Conservation (phyloP, 2,888 invertebrate genomes). For the Epinotia nisella region DNA sequence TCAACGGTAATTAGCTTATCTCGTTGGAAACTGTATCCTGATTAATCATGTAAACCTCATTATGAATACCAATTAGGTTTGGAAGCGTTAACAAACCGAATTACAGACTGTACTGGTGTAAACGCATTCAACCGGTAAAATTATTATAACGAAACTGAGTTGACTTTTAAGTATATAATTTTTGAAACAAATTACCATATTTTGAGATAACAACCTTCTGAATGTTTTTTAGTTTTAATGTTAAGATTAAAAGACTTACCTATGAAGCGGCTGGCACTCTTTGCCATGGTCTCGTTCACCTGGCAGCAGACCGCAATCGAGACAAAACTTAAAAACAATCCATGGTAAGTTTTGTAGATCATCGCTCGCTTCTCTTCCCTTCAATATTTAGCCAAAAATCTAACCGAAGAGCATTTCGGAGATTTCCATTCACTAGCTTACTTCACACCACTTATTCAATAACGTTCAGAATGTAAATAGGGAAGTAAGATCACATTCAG, state of each 20-base stretch:
- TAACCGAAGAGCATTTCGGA: slow-evolving; percentile 39
- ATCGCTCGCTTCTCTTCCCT: slow-evolving; percentile 59
- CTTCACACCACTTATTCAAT: slow-evolving; percentile 28
- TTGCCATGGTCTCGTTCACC: slow-evolving; percentile 79
- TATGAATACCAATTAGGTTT: slow-evolving; percentile 34
- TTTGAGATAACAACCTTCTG: not conserved
- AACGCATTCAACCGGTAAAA: not conserved
- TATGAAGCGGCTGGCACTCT: slow-evolving; percentile 79
- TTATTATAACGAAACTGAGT: not conserved
- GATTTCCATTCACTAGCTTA: slow-evolving; percentile 38
- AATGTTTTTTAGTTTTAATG: not conserved
- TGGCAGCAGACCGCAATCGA: slow-evolving; percentile 82
- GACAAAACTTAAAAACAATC: slow-evolving; percentile 78
- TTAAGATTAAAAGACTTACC: slow-evolving; percentile 61
- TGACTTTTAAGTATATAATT: too few species aligned
- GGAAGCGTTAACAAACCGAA: slow-evolving; percentile 26
- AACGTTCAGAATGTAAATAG: slow-evolving; percentile 25
- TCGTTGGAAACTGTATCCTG: slow-evolving; percentile 19
- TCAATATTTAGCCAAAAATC: slow-evolving; percentile 34
- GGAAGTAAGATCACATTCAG: slow-evolving; percentile 50
- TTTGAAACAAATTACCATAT: not conserved
- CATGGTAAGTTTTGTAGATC: slow-evolving; percentile 80
- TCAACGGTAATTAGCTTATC: not conserved
- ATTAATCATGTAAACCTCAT: slow-evolving; percentile 40
- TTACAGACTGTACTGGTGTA: slow-evolving; percentile 2